Base-by-base conservation (phyloP, 2,888 invertebrate genomes). In the Ophion ellenae region DNA sequence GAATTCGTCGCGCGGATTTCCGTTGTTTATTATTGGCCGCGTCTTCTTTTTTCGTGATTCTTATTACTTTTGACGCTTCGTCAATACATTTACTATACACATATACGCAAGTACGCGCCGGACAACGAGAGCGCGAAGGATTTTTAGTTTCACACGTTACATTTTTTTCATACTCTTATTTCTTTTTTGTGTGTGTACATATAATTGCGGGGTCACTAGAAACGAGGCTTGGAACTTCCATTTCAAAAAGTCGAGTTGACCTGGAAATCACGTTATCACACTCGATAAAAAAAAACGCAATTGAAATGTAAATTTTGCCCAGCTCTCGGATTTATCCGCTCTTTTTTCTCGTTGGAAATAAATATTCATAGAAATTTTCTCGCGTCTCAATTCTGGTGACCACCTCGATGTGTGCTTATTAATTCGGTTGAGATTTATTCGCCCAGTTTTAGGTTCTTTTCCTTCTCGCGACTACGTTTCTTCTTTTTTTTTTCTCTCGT, bases 1-100 rank as follows among this genome's bases (percentile, higher is more conserved):
- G 90, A 92, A 91, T 92, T 89, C 47, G 47, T 47, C 47, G 47
- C 47, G 47, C 47, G 14, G 47, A 47, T 14, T 47, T 11, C 14
- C 47, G 90, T 89, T 89, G 87, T 45, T 78, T 45, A 67, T 70
- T 47, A 32, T 69, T 32, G 32, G 66, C 64, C 17, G 53, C 24
- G 61, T 66, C 59, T 32, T 32, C 70, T 66, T 63, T 17, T 57
- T 61, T 71, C 84, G 67, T 57, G 57, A 61, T 53, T 74, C 45
- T 63, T 64, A 28, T 83, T 76, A 36, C 14, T 63, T 28, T 17
- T 64, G 67, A 74, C 63, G 74, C 64, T 75, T 76, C 61, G 61
- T 77, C 64, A 64, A 81, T 47, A 47, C 47, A 47, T 47, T 47
- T 24, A 69, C 45, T 69, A 69, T 59, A 36, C 64, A 81, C 57